Evolutionary conservation across 2,113 vertebrate species (phyloP), one percentile per base, ranked within the genome.

Genomic region (Ploceus nigricollis): DNA sequence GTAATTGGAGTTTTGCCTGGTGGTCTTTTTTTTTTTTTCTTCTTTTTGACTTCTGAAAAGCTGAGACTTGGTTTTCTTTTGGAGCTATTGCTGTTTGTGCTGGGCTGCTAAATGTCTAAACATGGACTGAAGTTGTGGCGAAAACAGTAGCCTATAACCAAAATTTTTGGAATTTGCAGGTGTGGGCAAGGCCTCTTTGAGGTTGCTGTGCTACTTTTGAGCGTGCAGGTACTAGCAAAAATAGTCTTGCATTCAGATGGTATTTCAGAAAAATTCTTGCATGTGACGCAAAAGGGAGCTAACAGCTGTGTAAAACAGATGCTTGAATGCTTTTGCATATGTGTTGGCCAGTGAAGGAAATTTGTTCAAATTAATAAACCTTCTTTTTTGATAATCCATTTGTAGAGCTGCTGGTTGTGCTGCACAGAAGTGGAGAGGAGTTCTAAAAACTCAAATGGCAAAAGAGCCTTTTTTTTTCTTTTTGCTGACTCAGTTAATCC

Each of bases 11-110:
- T 45, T 88, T 70, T 66, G 11, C 22, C 4, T 61, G 9, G 7
- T 53, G 13, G 0, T 17, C 21, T 23, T 13, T 35, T 8, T 1
- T 1, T 1, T 5, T 58, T 15, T 10, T 19, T 27, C 3, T 25
- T n/a, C 30, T 44, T 40, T 77, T 53, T 22, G 1, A 10, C 15
- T 56, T 79, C 51, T 85, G 70, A 22, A 48, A 88, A 82, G 35
- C 30, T 80, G 18, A 42, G n/a, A 27, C 20, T 71, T 45, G 15
- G 23, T 63, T 82, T 37, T 16, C 28, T 69, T 17, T 73, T 73
- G 22, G 37, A 73, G 28, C n/a, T 81, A 12, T 28, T 51, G 54
- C n/a, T 76, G 33, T 51, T 82, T 54, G 8, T 82, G 19, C 35
- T 76, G 72, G n/a, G 11, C 77, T 73, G 28, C n/a, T 30, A 40